Evolutionary conservation across 2,797 vertebrate genomes (phyloP).

Genomic region (Lepus townsendii): DNA sequence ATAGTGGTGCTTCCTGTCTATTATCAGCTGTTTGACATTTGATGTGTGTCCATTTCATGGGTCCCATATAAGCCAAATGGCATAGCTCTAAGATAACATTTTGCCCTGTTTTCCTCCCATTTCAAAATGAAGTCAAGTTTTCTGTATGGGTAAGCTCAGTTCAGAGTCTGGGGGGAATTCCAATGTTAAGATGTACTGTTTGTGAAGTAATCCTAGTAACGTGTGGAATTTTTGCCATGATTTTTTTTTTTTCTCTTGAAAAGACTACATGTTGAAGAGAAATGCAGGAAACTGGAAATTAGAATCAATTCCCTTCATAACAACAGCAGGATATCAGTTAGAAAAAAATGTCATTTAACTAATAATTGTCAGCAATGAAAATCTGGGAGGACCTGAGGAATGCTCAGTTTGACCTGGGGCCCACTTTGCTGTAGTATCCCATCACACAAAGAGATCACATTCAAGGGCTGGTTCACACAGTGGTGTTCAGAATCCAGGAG

Average conservation of each 20-base stretch:
- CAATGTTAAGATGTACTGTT: slow-evolving; percentile 65
- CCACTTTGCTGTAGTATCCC: background rate
- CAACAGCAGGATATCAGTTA: slow-evolving; percentile 64
- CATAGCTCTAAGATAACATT: slow-evolving; percentile 86
- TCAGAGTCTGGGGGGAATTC: slow-evolving; percentile 68
- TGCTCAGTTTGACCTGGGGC: background rate
- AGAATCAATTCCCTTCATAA: slow-evolving; percentile 70
- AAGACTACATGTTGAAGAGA: slow-evolving; percentile 77
- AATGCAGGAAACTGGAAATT: slow-evolving; percentile 81
- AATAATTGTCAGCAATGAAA: slow-evolving; percentile 61
- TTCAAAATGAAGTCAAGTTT: slow-evolving; percentile 73
- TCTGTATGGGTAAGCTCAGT: slow-evolving; percentile 61
- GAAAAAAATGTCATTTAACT: slow-evolving; percentile 59
- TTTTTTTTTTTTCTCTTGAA: slow-evolving; percentile 14
- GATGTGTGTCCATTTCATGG: slow-evolving; percentile 89
- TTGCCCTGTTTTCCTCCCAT: slow-evolving; percentile 80
- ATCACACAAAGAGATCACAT: background rate
- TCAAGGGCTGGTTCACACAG: slow-evolving; percentile 5
- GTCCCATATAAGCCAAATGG: slow-evolving; percentile 86
- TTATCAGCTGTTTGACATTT: slow-evolving; percentile 91
- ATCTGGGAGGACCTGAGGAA: background rate
- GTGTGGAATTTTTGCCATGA: slow-evolving; percentile 70
- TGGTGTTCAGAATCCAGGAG: slow-evolving; percentile 49
- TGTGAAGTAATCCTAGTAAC: slow-evolving; percentile 78
- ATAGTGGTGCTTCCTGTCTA: slow-evolving; percentile 94